Percentiles rank a stretch among this genome's conserved stretches.
phyloP scores from a whole-genome alignment of 2,797 vertebrate genomes.

The Enteromius mattozi region DNA sequence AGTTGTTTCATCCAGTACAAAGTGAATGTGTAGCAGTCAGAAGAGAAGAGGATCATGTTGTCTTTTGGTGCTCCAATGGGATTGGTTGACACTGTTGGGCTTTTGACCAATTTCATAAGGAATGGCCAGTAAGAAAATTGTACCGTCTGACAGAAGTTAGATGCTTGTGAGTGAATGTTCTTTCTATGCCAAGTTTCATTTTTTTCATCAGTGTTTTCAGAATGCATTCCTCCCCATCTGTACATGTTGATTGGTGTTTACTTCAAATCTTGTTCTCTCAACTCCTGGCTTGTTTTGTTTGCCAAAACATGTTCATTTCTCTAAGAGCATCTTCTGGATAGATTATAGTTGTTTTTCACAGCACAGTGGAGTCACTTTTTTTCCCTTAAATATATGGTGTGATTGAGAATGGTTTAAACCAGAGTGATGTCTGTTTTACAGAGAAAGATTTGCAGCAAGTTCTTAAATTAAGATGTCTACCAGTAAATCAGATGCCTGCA shows the following conservation, averaged over 20 bases:
- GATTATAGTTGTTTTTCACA: conserved; percentile 8
- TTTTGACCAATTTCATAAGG: conserved; percentile 88
- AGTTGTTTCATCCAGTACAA: conserved; percentile 79
- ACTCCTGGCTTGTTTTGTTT: conserved; percentile 78
- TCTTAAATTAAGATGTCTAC: background rate
- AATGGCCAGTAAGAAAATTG: conserved; percentile 85
- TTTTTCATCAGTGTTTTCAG: conserved; percentile 73
- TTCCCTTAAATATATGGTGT: background rate
- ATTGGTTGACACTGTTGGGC: conserved; percentile 84
- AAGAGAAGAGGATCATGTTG: conserved; percentile 65
- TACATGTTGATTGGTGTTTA: conserved; percentile 82
- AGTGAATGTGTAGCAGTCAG: conserved; percentile 63
- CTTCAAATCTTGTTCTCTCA: conserved; percentile 72
- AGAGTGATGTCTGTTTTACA: conserved; percentile 34
- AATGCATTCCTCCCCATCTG: conserved; percentile 94
- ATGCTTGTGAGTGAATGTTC: conserved; percentile 60
- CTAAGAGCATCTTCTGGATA: conserved; percentile 15
- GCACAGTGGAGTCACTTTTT: background rate
- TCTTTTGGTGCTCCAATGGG: conserved; percentile 85
- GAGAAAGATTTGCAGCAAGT: conserved; percentile 14
- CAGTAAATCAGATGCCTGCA: background rate
- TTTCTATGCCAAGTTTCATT: conserved; percentile 75
- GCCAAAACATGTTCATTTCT: conserved; percentile 76
- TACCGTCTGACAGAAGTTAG: conserved; percentile 64
- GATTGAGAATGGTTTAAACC: conserved; percentile 40